A percentile compares a stretch with the other conserved stretches of the same genome.
phyloP scores from a whole-genome alignment of 2,888 invertebrate genomes.

The Trachelus troglodyta region DNA sequence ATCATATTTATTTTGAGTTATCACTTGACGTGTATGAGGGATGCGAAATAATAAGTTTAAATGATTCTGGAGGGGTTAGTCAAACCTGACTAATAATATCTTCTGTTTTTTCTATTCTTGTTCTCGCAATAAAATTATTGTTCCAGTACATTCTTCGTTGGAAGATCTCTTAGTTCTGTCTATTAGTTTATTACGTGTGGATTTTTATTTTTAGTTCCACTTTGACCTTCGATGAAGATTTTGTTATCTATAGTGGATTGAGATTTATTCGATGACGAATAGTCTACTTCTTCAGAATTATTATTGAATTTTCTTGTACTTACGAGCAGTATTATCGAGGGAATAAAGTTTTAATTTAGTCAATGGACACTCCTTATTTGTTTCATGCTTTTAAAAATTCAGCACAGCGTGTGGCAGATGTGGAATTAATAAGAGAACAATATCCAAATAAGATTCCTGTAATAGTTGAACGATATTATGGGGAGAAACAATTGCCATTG shows the following conservation, averaged over 20 bases:
- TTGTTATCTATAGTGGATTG: background rate
- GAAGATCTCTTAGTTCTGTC: background rate
- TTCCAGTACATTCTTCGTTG: background rate
- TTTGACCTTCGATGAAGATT: background rate
- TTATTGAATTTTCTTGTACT: background rate
- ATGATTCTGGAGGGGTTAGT: background rate
- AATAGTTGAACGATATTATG: constrained; percentile 84
- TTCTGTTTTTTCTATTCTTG: background rate
- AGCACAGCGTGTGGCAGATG: constrained; percentile 56
- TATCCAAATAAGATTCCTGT: constrained; percentile 71
- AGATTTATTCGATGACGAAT: background rate
- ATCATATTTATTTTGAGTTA: background rate
- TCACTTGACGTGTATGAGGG: background rate
- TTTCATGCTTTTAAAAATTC: background rate
- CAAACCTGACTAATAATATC: background rate
- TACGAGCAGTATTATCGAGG: background rate
- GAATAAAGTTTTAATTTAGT: background rate
- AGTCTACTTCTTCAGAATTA: background rate
- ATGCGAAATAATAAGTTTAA: background rate
- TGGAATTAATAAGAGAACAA: constrained; percentile 51
- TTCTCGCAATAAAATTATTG: background rate
- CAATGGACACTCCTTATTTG: background rate
- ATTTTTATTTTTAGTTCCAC: background rate
- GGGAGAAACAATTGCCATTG: constrained; percentile 80
- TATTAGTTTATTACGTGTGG: background rate